Base-by-base conservation (phyloP, 2,888 invertebrate species). In the Platycnemis pennipes region DNA sequence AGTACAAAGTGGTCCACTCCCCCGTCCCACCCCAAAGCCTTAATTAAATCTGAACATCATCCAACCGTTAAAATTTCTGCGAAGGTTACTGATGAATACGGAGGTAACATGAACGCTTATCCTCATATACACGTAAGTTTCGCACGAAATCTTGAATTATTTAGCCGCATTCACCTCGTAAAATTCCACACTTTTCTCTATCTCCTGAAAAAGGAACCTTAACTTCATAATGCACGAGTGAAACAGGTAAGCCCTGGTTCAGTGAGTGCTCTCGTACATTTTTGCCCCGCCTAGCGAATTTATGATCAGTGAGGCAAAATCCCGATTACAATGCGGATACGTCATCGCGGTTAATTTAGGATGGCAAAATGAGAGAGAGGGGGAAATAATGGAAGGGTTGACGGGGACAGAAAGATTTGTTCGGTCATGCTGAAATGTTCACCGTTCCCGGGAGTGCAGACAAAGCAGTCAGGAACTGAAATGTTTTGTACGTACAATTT, bases 341-440 rank as follows among this genome's bases (percentile, higher is more conserved):
- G 77, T 37, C 77, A 77, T 37, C 37, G 1, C 4, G 37, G 31
- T 77, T 77, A 26, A 77, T 77, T 77, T 77, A 77, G 77, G 77
- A 77, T 37, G 31, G 31, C 77, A 77, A 77, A 77, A 26, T 63
- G 16, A 7, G n/a, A 63, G 13, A 13, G 0, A 77, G 77, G 37
- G 31, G 69, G 69, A 22, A 77, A 77, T 77, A 77, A 77, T 77
- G 77, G 37, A 2, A 77, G 37, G 77, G 77, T 77, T 77, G 77
- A 77, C 11, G 37, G 77, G 37, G n/a, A 77, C 13, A 11, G 37
- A 77, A 37, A 77, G 77, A n/a, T 31, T 26, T 37, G 77, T 37
- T 16, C 31, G 37, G 11, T 13, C 22, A 77, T n/a, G 37, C 77
- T 13, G 11, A 77, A 77, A 37, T 77, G 37, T 77, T 31, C 26